Evolutionary conservation across 2,797 vertebrate species (phyloP), one percentile per base, ranked within the genome.

Genomic region (Simalia tracyae): DNA sequence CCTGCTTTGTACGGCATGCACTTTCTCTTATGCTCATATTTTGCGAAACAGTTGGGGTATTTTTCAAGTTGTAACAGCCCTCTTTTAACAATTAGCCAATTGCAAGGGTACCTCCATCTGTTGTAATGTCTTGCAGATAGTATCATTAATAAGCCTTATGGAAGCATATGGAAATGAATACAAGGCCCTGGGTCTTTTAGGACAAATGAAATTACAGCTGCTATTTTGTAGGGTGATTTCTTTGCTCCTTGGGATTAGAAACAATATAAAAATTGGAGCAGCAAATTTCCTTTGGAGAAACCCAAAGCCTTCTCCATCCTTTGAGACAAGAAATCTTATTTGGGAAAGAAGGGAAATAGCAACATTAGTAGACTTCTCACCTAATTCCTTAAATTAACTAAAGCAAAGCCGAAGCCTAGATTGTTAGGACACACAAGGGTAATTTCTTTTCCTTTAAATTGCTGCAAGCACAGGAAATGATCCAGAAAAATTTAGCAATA

Each of bases 301-400:
- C 36, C 10, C 3, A 56, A 91, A 50, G 4, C 60, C 8, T n/a
- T 87, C 28, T 57, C n/a, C 22, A 76, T 63, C n/a, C 64, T 87
- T 86, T 68, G 28, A 90, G 84, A 63, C 46, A 87, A n/a, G 64
- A 92, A 87, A 63, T 86, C 56, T 86, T 46, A 28, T 87, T 90
- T 90, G 88, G 22, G 61, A 86, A 81, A 90, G 88, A 36, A 84
- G 15, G 42, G n/a, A 90, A 90, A 90, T 31, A 76, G 46, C n/a
- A 76, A 68, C 2, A 4, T 76, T 63, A 86, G 84, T 19, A 76
- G 19, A 90, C 86, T 90, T 87, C 46, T 63, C 84, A 90, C 64
- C 66, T 72, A 81, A 76, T 92, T 92, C 66, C 81, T 66, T 63
- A 92, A 92, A 87, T 90, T 86, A 81, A 81, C 46, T 31, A 56